Base-by-base conservation (phyloP, 2,113 vertebrate species). In the Amphiprion ocellaris region DNA sequence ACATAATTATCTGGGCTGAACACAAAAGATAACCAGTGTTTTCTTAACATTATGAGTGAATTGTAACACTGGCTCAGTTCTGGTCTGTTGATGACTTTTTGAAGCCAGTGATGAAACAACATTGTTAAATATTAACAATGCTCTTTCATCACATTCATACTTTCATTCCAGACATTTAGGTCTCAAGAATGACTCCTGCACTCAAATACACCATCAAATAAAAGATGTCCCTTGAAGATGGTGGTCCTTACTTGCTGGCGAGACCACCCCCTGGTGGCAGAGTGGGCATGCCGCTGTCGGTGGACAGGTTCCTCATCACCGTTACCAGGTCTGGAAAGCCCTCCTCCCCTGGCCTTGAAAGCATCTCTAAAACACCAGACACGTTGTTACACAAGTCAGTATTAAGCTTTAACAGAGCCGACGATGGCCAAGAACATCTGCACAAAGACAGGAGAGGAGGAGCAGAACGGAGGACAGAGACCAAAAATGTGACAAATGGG, bases 201-300 rank as follows among this genome's bases (percentile, higher is more conserved):
- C 17, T 65, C 10, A 62, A 53, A 23, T 14, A 65, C 17, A 39
- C 6, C 5, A 24, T 10, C 24, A 23, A 5, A 55, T 1, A 55
- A 3, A 24, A n/a, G 12, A 2, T 11, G 16, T 24, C n/a, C n/a
- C 41, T 23, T n/a, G 16, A 50, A 11, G 60, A 67, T 0, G 26
- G 24, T 2, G 21, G 37, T 62, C 21, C 92, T 92, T 95, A 99
- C 98, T 99, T 99, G 96, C 97, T 97, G 93, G 97, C 97, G 83
- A 99, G 96, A 86, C 98, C 98, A 91, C 98, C 98, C 90, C 98
- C 98, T 89, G 98, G 98, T 89, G 98, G 98, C 82, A 99, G 94
- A 90, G 97, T 94, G 77, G 97, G 97, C 86, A 93, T 92, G 91
- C 97, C 96, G 87, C 93, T 97, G 94, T 99, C 97, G 55, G 96